Evolutionary conservation across 2,797 vertebrate genomes (phyloP).

Genomic region (Alcedo atthis): DNA sequence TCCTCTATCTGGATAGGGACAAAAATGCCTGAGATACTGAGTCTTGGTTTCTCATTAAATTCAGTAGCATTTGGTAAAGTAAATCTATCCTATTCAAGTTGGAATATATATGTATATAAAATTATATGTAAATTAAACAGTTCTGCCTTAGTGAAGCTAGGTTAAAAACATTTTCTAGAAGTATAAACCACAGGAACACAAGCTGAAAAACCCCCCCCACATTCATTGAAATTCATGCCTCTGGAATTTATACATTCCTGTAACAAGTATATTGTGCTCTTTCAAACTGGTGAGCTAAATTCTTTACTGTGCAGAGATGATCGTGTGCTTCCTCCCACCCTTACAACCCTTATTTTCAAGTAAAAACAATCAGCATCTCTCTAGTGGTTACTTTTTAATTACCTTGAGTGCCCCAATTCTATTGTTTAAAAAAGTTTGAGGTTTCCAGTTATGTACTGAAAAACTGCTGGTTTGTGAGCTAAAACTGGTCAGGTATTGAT

Average conservation of each 20-base stretch:
- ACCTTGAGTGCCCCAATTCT: slow-evolving; percentile 28
- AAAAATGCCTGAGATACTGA: background rate
- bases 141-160: background rate
- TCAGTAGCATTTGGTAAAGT: background rate
- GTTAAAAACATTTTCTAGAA: slow-evolving; percentile 9
- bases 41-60: slow-evolving; percentile 4
- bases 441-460: background rate
- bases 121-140: background rate
- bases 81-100: background rate
- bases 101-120: background rate
- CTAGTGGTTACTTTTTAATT: slow-evolving; percentile 36
- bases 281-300: slow-evolving; percentile 5
- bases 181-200: background rate
- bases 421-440: background rate
- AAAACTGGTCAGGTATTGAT: slow-evolving; percentile 41
- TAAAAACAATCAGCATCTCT: background rate
- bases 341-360: background rate
- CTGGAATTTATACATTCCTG: background rate
- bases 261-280: background rate
- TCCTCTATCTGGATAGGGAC: background rate
- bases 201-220: background rate
- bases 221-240: slow-evolving; percentile 40
- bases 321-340: background rate
- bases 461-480: slow-evolving; percentile 4
- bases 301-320: slow-evolving; percentile 16